These are phyloP conservation scores for Diabrotica undecimpunctata DNA, from an alignment of 1,140 invertebrate species.

Conservation along the genomic window DNA sequence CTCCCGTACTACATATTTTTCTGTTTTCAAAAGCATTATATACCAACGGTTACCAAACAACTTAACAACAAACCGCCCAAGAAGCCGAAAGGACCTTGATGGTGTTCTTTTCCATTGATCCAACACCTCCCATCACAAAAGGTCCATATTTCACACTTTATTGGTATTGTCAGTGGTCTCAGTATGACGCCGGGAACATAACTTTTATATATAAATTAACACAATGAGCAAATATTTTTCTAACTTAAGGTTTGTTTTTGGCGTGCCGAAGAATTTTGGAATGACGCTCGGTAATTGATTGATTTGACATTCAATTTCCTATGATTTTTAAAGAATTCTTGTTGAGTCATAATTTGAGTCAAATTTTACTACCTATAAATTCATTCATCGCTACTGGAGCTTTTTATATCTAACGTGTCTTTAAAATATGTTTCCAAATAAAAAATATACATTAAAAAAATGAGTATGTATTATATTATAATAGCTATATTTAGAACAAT, in stretches of 20 bases:
- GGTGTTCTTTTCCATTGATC: slow-evolving; percentile 13
- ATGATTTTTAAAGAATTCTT: too few species aligned
- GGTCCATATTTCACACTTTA: slow-evolving; percentile 20
- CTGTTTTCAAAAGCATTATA: not conserved
- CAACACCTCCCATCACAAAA: slow-evolving; percentile 19
- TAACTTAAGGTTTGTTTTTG: not conserved
- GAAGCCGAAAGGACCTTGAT: slow-evolving; percentile 17
- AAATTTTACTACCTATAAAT: too few species aligned
- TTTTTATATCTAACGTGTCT: too few species aligned
- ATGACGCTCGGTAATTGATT: not conserved
- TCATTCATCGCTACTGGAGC: too few species aligned
- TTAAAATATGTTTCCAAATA: too few species aligned
- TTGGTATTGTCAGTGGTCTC: slow-evolving; percentile 16
- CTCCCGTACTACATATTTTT: slow-evolving; percentile 10
- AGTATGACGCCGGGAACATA: slow-evolving; percentile 6
- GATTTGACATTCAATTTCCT: not conserved
- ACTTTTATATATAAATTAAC: slow-evolving; percentile 3
- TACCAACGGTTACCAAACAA: slow-evolving; percentile 2
- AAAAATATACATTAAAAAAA: too few species aligned
- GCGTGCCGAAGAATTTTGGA: not conserved
- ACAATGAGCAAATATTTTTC: slow-evolving; percentile 3
- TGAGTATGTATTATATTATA: too few species aligned
- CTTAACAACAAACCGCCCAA: slow-evolving; percentile 15
- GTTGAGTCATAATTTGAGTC: too few species aligned
- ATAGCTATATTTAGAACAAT: too few species aligned